These are phyloP conservation scores for Siderastrea radians DNA, from an alignment of 92 coral and sea anemone genomes.

Conservation along the genomic window DNA sequence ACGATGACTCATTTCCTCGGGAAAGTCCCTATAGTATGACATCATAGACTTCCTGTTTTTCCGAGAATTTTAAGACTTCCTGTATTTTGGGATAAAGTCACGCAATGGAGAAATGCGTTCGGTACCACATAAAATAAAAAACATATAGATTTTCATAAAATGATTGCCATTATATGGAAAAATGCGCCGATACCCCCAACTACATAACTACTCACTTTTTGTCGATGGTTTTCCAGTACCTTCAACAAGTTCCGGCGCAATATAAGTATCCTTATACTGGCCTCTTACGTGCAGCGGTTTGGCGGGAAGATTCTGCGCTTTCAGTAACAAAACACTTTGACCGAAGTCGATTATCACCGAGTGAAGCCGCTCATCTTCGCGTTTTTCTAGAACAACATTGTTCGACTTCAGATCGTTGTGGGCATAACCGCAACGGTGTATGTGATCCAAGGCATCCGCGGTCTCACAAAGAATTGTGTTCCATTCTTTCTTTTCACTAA, in stretches of 20 bases:
- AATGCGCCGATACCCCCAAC: too few species aligned
- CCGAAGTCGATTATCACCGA: conserved; percentile 15
- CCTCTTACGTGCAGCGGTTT: background rate
- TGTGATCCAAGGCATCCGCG: conserved; percentile 44
- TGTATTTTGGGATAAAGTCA: too few species aligned
- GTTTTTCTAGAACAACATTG: conserved; percentile 35
- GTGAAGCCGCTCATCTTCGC: conserved; percentile 11
- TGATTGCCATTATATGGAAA: background rate
- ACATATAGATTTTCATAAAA: background rate
- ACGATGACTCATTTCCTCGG: too few species aligned
- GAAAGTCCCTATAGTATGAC: too few species aligned
- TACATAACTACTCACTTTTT: background rate
- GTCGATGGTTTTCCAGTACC: conserved; percentile 3
- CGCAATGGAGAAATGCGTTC: too few species aligned
- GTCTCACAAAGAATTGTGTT: conserved; percentile 38
- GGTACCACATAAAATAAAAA: too few species aligned
- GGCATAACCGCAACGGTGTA: conserved; percentile 26
- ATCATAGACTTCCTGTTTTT: too few species aligned
- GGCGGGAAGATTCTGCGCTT: conserved; percentile 8
- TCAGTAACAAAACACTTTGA: background rate
- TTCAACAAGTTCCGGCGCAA: conserved; percentile 9
- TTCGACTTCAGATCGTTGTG: conserved; percentile 49
- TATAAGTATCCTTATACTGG: background rate
- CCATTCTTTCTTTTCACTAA: conserved; percentile 33
- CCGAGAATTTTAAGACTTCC: too few species aligned